Evolutionary conservation across 2,113 vertebrate species (phyloP).

Genomic region (Amazona vittata): DNA sequence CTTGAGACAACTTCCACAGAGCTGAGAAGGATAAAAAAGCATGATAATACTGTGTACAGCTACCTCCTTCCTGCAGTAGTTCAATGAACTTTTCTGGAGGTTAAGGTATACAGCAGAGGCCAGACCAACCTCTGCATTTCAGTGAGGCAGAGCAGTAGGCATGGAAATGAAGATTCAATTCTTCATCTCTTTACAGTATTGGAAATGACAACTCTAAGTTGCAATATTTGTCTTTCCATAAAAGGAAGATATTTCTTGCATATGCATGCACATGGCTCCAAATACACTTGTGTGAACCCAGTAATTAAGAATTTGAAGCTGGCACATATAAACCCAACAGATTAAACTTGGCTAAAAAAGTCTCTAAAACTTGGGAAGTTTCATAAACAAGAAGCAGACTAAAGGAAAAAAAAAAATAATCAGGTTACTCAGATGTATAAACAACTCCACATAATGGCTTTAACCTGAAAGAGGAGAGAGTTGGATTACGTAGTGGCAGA

Average conservation of each 20-base stretch:
- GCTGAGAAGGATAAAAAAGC: background rate
- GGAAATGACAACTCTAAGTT: background rate
- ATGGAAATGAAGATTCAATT: background rate
- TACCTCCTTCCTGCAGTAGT: background rate
- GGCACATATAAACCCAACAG: background rate
- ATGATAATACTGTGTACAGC: background rate
- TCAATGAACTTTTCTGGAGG: background rate
- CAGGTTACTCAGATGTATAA: background rate
- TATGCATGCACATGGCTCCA: background rate
- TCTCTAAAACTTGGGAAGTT: background rate
- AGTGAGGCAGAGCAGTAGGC: background rate
- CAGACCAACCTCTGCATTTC: background rate
- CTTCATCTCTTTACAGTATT: background rate
- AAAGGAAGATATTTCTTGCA: background rate
- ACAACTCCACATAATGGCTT: background rate
- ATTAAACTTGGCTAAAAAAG: background rate
- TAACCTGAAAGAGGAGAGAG: background rate
- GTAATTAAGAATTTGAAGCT: background rate
- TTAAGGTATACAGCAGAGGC: background rate
- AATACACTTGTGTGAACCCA: background rate
- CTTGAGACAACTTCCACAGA: background rate
- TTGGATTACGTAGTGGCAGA: background rate
- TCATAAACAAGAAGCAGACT: background rate
- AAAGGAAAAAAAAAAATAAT: background rate
- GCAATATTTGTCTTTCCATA: background rate